These are phyloP conservation scores for Nasonia oneida DNA, from an alignment of 2,888 invertebrate species.

Conservation along the genomic window DNA sequence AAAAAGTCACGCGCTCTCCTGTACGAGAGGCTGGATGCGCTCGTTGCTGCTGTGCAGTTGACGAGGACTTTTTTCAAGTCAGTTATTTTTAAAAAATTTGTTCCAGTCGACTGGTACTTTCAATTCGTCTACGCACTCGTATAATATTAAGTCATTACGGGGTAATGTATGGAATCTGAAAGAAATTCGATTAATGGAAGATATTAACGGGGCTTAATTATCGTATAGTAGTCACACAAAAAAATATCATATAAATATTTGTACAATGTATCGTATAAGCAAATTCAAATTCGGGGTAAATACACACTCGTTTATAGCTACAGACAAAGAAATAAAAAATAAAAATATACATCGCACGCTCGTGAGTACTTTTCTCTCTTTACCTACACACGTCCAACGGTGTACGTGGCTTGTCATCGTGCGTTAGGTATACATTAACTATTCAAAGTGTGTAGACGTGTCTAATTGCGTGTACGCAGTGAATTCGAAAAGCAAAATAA, in stretches of 20 bases:
- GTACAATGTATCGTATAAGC: not conserved
- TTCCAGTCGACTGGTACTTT: conserved; percentile 43
- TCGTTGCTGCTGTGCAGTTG: not conserved
- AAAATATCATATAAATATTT: not conserved
- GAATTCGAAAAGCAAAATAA: not conserved
- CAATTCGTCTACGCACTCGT: conserved; percentile 7
- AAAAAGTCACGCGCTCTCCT: not conserved
- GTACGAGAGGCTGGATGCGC: not conserved
- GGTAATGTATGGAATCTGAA: conserved; percentile 12
- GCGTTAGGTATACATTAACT: not conserved
- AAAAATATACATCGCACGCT: not conserved
- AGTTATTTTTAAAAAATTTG: not conserved
- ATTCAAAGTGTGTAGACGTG: not conserved
- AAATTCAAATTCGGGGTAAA: not conserved
- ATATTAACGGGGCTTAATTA: conserved; percentile 12
- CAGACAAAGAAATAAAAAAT: not conserved
- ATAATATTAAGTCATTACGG: not conserved
- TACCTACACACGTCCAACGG: conserved; percentile 14
- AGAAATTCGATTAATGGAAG: not conserved
- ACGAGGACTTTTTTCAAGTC: not conserved
- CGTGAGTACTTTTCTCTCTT: conserved; percentile 7
- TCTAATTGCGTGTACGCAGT: not conserved
- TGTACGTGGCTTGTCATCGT: not conserved
- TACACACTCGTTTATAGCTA: conserved; percentile 11
- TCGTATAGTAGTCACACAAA: not conserved